phyloP scores from a whole-genome alignment of 2,797 vertebrate species.

The Petrocephalus schoutedeni region DNA sequence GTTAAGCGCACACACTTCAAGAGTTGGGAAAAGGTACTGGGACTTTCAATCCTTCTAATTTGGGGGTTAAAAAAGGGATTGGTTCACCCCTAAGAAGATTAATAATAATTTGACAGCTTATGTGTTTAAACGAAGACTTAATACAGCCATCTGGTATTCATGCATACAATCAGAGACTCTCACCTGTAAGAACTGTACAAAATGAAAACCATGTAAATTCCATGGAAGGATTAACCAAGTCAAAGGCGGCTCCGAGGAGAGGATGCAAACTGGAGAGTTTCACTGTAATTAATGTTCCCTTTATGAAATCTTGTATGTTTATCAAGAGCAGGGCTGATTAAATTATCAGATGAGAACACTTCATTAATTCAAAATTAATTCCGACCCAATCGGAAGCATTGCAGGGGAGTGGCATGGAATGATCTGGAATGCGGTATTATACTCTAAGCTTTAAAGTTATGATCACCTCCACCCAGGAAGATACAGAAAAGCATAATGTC shows the following conservation, averaged over 20 bases:
- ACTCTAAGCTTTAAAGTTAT: not conserved
- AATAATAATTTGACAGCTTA: slow-evolving; percentile 54
- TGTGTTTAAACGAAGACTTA: slow-evolving; percentile 48
- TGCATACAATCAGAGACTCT: slow-evolving; percentile 43
- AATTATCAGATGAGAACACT: slow-evolving; percentile 23
- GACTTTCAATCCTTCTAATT: slow-evolving; percentile 40
- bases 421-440: not conserved
- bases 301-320: slow-evolving; percentile 20
- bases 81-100: slow-evolving; percentile 50
- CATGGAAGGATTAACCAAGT: slow-evolving; percentile 4
- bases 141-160: slow-evolving; percentile 51
- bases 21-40: slow-evolving; percentile 1
- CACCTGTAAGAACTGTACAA: slow-evolving; percentile 31
- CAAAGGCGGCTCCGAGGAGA: slow-evolving; percentile 14
- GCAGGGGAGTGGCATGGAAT: not conserved
- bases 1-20: not conserved
- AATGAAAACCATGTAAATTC: slow-evolving; percentile 18
- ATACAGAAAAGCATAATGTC: not conserved
- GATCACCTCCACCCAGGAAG: not conserved
- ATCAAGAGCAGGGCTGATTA: slow-evolving; percentile 16
- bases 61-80: slow-evolving; percentile 51
- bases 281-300: slow-evolving; percentile 11
- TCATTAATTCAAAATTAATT: slow-evolving; percentile 1
- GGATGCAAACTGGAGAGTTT: slow-evolving; percentile 16
- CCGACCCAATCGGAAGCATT: not conserved